Evolutionary conservation across 2,888 invertebrate genomes (phyloP), one percentile per base, ranked within the genome.

Genomic region (Auanema sp.): DNA sequence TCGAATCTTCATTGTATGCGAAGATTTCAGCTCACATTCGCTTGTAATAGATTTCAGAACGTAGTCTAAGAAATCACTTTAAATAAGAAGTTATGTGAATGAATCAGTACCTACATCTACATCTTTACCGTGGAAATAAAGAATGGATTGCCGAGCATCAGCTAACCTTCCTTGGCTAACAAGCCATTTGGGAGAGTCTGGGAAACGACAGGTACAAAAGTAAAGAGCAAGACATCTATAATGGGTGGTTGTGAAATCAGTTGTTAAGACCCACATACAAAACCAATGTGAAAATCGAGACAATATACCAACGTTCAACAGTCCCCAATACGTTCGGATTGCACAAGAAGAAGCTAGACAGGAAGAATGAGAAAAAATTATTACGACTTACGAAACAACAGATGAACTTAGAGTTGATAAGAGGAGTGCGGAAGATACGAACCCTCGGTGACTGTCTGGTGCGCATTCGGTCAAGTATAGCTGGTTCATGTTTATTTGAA

Each of bases 171-270:
- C 65, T 42, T 65, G 63, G 21, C 60, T 42, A 0, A 68, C 58
- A 3, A 72, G 59, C 72, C 72, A 72, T 60, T 68, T 68, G 8
- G 72, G 72, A 47, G 72, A 72, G 8, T 72, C 72, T n/a, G 68
- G 69, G n/a, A 72, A 42, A 5, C 61, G 51, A 1, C 23, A 25
- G 0, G 68, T 58, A 43, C 58, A 25, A 1, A 60, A 41, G 41
- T 65, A 70, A 18, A 60, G 43, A 1, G 65, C n/a, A n/a, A 59
- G 11, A 2, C 63, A 65, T 43, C 72, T 71, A 41, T 21, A 69
- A 52, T 33, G 8, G 3, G 4, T 33, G 4, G 8, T 8, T 5
- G 33, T 33, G 8, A 33, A 33, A 33, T 33, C 33, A 33, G 3
- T 3, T 33, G 4, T 33, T 33, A 8, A 33, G 33, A 8, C 0